Base-by-base conservation (phyloP, 2,888 invertebrate genomes). In the Epiblema foenella region DNA sequence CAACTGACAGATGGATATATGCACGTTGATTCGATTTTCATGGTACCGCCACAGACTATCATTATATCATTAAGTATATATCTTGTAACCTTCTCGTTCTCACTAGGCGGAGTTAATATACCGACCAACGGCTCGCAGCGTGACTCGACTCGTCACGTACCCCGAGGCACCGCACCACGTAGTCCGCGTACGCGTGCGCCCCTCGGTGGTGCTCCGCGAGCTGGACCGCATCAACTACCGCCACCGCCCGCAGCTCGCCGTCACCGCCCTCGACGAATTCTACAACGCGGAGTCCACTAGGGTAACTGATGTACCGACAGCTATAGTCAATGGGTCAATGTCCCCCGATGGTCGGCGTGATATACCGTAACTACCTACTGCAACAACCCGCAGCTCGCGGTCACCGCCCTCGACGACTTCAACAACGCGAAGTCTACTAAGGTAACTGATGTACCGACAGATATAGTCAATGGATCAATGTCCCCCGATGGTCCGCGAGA, bases 281-380 rank as follows among this genome's bases (percentile, higher is more conserved):
- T 96, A 96, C 90, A 96, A 96, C 92, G 96, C 97, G 78, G 96
- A 95, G 84, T 93, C 95, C 79, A 95, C 95, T 80, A 95, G 95
- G 95, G 97, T 97, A 94, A 15, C 11, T 24, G 33, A 33, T 33
- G 4, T 15, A 42, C 42, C 15, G 4, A 15, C 42, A 42, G 42
- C 15, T 15, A 15, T 42, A 15, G 42, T 15, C 42, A 42, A 12
- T 12, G 42, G n/a, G n/a, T n/a, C n/a, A n/a, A n/a, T 15, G 42
- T 10, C 15, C 15, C 12, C 15, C 15, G 15, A 4, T 42, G 42
- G 42, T 42, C 33, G 0, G 33, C 9, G 15, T 15, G 42, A 39
- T 3, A 24, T 24, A 24, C 24, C 24, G 24, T 24, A 1, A 24
- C 24, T 4, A 24, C n/a, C n/a, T n/a, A n/a, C n/a, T n/a, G n/a